Conservation (phyloP, 2,888 invertebrate species). For the Rhaphigaster nebulosa region DNA sequence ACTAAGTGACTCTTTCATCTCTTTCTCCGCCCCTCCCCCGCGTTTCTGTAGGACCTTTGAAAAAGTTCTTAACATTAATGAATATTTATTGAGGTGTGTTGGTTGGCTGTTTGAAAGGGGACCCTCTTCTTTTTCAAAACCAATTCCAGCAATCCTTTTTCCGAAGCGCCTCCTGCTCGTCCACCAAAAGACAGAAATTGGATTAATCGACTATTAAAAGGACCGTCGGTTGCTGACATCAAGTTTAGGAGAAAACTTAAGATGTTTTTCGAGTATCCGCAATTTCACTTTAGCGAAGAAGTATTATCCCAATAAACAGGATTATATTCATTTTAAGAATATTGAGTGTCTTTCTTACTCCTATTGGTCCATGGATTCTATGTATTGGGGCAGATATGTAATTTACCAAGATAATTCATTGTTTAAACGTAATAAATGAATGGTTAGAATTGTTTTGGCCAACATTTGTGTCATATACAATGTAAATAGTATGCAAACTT, state of each 20-base stretch:
- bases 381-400: too few relatives aligned
- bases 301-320: neutral
- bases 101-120: conserved; percentile 5
- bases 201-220: conserved; percentile 22
- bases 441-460: too few relatives aligned
- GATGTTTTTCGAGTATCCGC: neutral
- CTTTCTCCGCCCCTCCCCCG: neutral
- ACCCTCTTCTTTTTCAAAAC: neutral
- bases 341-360: neutral
- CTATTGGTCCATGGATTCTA: neutral
- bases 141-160: conserved; percentile 18
- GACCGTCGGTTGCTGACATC: neutral
- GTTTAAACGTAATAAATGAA: too few relatives aligned
- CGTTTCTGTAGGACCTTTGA: neutral
- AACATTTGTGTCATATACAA: too few relatives aligned
- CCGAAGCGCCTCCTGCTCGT: neutral
- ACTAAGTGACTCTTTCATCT: conserved; percentile 33
- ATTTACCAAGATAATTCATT: too few relatives aligned
- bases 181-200: neutral
- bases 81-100: conserved; percentile 39
- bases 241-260: neutral
- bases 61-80: conserved; percentile 47
- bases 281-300: neutral
- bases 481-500: too few relatives aligned
- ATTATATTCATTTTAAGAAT: neutral